These are phyloP conservation scores for Patella caerulea DNA, from an alignment of 2,888 invertebrate species.

Conservation along the genomic window DNA sequence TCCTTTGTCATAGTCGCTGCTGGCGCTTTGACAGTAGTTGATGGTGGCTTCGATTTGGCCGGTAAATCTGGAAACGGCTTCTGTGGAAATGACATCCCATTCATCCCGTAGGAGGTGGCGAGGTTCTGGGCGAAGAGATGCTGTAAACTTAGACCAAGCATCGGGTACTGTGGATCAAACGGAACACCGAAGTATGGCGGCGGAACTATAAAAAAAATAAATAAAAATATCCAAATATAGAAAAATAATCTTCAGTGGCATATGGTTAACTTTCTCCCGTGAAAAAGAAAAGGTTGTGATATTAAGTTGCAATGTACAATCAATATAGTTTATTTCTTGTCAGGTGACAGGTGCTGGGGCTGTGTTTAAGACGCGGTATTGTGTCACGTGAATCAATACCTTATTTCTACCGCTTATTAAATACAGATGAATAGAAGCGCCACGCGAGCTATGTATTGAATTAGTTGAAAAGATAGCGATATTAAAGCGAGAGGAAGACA, in stretches of 20 bases:
- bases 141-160: neutral
- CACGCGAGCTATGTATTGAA: neutral
- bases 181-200: conserved; percentile 2
- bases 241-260: neutral
- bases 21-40: neutral
- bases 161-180: conserved; percentile 5
- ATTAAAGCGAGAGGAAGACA: no score
- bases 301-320: conserved; percentile 2
- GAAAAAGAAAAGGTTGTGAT: neutral
- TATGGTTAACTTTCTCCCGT: neutral
- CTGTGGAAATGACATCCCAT: neutral
- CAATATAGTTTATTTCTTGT: neutral
- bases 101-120: neutral
- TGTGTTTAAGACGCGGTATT: conserved; percentile 1
- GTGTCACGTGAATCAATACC: conserved; percentile 3
- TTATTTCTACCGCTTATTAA: conserved; percentile 2
- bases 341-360: conserved; percentile 3
- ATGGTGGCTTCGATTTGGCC: neutral
- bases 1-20: conserved; percentile 8
- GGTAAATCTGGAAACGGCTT: neutral
- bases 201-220: neutral
- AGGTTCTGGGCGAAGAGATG: conserved; percentile 3
- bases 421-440: conserved; percentile 5
- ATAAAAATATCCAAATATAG: neutral
- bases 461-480: no score